Conservation (phyloP, 2,888 invertebrate genomes). For the Eremobia ochroleuca region DNA sequence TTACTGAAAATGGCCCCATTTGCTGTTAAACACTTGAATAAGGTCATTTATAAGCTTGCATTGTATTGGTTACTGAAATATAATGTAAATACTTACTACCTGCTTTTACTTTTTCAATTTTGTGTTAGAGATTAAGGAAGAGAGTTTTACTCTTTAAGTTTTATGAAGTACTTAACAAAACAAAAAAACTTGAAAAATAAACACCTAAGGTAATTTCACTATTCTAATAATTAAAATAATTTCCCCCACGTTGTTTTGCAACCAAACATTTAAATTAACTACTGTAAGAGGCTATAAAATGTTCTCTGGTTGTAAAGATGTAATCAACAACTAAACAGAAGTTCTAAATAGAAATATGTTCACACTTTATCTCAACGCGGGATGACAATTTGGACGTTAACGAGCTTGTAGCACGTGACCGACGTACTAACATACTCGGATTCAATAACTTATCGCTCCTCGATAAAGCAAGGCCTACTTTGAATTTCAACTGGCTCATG, state of each 20-base stretch:
- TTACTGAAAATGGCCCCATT: conserved; percentile 8
- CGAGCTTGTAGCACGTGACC: conserved; percentile 57
- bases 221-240: too few relatives aligned
- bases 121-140: background rate
- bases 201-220: background rate
- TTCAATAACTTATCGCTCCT: conserved; percentile 38
- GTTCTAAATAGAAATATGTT: conserved; percentile 48
- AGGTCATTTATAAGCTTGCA: background rate
- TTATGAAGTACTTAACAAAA: too few relatives aligned
- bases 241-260: too few relatives aligned
- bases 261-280: background rate
- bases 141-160: too few relatives aligned
- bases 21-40: conserved; percentile 4
- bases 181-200: too few relatives aligned
- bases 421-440: conserved; percentile 48
- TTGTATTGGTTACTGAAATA: background rate
- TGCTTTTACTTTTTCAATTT: background rate
- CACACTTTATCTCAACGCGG: conserved; percentile 42
- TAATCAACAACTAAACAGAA: conserved; percentile 31
- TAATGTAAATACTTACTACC: background rate
- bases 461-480: conserved; percentile 32
- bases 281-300: background rate
- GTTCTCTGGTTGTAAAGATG: conserved; percentile 2
- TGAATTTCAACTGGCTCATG: conserved; percentile 47
- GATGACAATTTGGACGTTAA: conserved; percentile 63